Evolutionary conservation across 2,113 vertebrate species (phyloP).

Genomic region (Pelobates fuscus): DNA sequence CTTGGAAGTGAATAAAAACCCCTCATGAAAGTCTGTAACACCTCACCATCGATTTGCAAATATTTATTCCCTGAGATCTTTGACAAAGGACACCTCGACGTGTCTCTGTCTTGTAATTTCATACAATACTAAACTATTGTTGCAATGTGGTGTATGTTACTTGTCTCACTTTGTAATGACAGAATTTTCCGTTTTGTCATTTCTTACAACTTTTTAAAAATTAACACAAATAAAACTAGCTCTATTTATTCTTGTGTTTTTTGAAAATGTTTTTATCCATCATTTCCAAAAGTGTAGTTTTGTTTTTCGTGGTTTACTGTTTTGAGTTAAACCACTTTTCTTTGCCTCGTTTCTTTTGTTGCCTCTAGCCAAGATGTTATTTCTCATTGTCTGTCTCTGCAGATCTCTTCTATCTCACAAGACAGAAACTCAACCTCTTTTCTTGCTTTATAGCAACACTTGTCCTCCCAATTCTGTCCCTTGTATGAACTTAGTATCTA

Average conservation of each 20-base stretch:
- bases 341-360: not conserved
- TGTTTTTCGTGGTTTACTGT: not conserved
- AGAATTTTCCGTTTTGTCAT: too few relatives aligned
- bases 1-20: too few relatives aligned
- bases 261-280: not conserved
- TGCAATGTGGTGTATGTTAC: too few relatives aligned
- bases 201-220: too few relatives aligned
- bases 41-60: too few relatives aligned
- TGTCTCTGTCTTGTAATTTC: too few relatives aligned
- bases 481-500: constrained; percentile 27
- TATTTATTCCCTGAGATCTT: too few relatives aligned
- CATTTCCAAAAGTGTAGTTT: not conserved
- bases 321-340: not conserved
- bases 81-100: too few relatives aligned
- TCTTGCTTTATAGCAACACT: constrained; percentile 14
- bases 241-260: not conserved
- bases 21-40: too few relatives aligned
- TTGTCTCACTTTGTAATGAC: too few relatives aligned
- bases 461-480: constrained; percentile 4
- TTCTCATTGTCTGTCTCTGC: constrained; percentile 29
- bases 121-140: too few relatives aligned
- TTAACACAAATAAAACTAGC: too few relatives aligned
- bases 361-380: constrained; percentile 8
- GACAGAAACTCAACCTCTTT: constrained; percentile 24
- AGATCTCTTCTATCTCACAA: constrained; percentile 17